phyloP scores from a whole-genome alignment of 2,797 vertebrate species.

The Enteromius treurensis region DNA sequence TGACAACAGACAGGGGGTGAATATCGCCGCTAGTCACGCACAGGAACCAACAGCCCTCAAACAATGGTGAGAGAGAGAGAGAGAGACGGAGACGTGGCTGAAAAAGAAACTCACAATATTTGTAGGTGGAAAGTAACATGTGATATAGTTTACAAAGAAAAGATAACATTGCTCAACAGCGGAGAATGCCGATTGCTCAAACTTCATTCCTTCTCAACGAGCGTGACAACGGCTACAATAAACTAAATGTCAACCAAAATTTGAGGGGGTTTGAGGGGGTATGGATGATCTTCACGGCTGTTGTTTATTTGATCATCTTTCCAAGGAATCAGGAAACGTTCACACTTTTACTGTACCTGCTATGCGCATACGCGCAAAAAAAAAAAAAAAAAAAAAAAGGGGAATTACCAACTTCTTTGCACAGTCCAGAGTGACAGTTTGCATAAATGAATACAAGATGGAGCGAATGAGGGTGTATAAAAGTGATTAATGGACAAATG shows the following conservation, averaged over 20 bases:
- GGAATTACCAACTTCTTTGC: not conserved
- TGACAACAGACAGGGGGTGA: conserved; percentile 54
- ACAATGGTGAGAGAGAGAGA: conserved; percentile 55
- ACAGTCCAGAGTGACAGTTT: conserved; percentile 8
- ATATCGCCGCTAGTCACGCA: conserved; percentile 61
- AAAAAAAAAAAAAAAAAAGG: not conserved
- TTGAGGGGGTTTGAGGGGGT: not conserved
- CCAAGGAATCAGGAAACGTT: conserved; percentile 28
- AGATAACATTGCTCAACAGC: conserved; percentile 47
- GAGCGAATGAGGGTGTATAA: not conserved
- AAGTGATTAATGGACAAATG: not conserved
- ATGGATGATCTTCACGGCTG: not conserved
- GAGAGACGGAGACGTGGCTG: conserved; percentile 22
- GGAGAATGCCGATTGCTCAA: conserved; percentile 22
- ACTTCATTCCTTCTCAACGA: conserved; percentile 38
- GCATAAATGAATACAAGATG: not conserved
- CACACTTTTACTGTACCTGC: not conserved
- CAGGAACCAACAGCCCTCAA: conserved; percentile 54
- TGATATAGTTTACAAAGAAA: conserved; percentile 38
- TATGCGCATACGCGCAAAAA: not conserved
- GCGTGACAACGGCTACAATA: conserved; percentile 28
- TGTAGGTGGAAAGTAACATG: conserved; percentile 19
- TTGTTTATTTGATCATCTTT: conserved; percentile 16
- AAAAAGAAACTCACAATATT: conserved; percentile 27
- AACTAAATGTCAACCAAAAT: conserved; percentile 15